Percentiles rank a stretch among this genome's conserved stretches.
Evolutionary conservation across 2,797 vertebrate species (phyloP).

Genomic region (Novumbra hubbsi): DNA sequence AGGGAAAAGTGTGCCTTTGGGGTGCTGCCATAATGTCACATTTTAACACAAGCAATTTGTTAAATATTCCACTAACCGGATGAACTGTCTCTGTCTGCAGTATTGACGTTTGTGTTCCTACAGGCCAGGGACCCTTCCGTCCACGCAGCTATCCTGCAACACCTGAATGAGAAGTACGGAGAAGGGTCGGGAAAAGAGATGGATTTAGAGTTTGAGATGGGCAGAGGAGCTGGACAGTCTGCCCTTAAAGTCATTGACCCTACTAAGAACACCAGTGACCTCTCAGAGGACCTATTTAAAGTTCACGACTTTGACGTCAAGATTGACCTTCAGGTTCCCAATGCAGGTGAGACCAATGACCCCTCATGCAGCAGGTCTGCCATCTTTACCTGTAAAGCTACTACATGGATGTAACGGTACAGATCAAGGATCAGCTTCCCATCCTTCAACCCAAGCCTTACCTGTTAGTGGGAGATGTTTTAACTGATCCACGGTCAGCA

Average conservation of each 20-base stretch:
- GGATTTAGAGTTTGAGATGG: slow-evolving; percentile 3
- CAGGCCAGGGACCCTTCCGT: slow-evolving; percentile 98
- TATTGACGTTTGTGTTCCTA: slow-evolving; percentile 9
- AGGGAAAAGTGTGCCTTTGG: too few relatives aligned
- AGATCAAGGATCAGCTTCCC: neutral
- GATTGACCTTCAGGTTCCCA: slow-evolving; percentile 98
- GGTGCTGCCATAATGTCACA: too few relatives aligned
- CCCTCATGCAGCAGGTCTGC: neutral
- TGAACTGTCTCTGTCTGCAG: neutral
- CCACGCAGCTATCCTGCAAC: slow-evolving; percentile 96
- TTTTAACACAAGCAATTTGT: neutral
- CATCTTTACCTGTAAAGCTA: neutral
- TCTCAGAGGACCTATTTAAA: slow-evolving; percentile 99
- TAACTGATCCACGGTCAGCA: neutral
- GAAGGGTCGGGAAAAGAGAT: slow-evolving; percentile 83
- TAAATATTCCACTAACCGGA: too few relatives aligned
- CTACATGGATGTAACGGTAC: neutral
- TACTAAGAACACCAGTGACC: slow-evolving; percentile 91
- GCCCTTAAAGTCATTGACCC: slow-evolving; percentile 87
- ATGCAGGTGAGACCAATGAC: slow-evolving; percentile 81
- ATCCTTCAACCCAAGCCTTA: neutral
- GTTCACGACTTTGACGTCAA: slow-evolving; percentile 99
- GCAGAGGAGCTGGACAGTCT: slow-evolving; percentile 69
- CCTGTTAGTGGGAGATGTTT: neutral
- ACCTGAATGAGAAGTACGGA: slow-evolving; percentile 97